Evolutionary conservation across 2,888 invertebrate genomes (phyloP).

Genomic region (Lasioglossum morio): DNA sequence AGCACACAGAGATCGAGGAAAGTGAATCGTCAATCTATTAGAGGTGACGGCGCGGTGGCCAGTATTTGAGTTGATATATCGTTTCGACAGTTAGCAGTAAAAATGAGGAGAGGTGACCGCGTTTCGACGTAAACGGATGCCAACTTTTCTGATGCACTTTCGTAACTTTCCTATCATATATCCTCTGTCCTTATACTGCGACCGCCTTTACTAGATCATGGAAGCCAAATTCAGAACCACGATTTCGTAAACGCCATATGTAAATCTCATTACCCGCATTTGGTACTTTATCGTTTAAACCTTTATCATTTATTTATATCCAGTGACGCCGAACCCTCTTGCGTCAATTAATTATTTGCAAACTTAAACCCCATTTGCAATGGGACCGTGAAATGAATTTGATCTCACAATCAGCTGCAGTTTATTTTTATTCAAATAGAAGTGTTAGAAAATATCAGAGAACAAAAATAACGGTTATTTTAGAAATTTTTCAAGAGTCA

Average conservation of each 20-base stretch:
- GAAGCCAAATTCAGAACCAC: background rate
- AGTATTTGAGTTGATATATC: constrained; percentile 9
- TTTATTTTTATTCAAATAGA: no score
- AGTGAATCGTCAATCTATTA: background rate
- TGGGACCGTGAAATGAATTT: no score
- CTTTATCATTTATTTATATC: background rate
- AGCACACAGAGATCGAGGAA: background rate
- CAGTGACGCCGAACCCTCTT: background rate
- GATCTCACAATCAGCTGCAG: no score
- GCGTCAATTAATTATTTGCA: background rate
- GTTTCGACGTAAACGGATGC: background rate
- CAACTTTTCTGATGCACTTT: constrained; percentile 53
- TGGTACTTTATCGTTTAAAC: no score
- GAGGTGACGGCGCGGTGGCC: background rate
- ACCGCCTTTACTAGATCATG: background rate
- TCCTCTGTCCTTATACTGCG: background rate
- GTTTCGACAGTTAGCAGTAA: constrained; percentile 2
- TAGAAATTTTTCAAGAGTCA: no score
- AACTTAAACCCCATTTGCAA: no score
- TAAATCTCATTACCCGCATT: background rate
- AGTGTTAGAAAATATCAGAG: no score
- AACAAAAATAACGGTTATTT: no score
- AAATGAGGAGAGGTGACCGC: background rate
- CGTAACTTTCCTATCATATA: constrained; percentile 28
- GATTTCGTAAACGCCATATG: background rate